These are phyloP conservation scores for Capromys pilorides DNA, from an alignment of 2,797 vertebrate genomes.

Conservation along the genomic window DNA sequence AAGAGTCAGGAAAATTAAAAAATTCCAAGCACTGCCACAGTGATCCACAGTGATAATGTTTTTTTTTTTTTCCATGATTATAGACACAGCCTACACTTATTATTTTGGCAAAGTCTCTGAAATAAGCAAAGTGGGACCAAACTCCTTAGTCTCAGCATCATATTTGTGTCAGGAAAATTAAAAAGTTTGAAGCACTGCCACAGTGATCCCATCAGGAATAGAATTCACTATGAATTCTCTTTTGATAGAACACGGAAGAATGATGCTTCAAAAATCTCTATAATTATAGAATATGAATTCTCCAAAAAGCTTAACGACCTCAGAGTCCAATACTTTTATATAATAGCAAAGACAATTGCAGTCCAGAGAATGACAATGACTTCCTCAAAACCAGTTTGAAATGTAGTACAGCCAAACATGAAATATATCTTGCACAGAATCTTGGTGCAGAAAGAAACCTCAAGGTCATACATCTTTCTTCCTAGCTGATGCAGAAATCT, in stretches of 20 bases:
- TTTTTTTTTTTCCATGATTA: background rate
- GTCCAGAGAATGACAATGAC: background rate
- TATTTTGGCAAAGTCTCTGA: background rate
- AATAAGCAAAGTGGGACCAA: conserved; percentile 27
- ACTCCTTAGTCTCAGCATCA: conserved; percentile 23
- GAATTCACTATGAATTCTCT: conserved; percentile 34
- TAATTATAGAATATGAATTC: background rate
- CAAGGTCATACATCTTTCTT: background rate
- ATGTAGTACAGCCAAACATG: background rate
- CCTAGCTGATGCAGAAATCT: background rate
- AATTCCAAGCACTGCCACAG: background rate
- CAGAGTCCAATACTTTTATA: background rate
- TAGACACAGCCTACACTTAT: background rate
- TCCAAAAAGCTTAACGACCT: background rate
- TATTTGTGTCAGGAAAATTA: background rate
- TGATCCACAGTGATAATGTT: too few relatives aligned
- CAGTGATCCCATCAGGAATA: background rate
- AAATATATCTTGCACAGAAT: background rate
- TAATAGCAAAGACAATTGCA: background rate
- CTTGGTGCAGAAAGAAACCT: background rate
- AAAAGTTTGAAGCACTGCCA: background rate
- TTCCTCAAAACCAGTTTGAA: background rate
- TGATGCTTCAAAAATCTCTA: background rate
- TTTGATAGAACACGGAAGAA: background rate
- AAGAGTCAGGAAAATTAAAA: background rate